Percentiles rank a stretch among this genome's conserved stretches.
Evolutionary conservation across 2,113 vertebrate species (phyloP).

Genomic region (Ptilorrhoa leucosticta): DNA sequence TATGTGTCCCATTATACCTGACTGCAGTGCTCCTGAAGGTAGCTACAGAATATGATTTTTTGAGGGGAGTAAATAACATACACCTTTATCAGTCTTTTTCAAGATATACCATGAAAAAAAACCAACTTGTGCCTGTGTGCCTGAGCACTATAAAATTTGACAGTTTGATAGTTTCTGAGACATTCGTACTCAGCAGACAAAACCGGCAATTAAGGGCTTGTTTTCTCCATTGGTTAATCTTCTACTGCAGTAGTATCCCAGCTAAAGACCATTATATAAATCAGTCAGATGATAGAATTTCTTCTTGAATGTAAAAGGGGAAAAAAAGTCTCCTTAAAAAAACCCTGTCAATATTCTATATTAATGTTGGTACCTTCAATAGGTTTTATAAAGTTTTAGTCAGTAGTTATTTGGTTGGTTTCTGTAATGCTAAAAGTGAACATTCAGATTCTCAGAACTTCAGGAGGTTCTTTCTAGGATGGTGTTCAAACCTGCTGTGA

Average conservation of each 20-base stretch:
- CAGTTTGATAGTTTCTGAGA: not conserved
- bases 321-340: not conserved
- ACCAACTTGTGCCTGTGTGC: not conserved
- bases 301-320: not conserved
- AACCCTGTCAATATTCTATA: not conserved
- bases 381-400: not conserved
- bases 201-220: not conserved
- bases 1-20: not conserved
- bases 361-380: not conserved
- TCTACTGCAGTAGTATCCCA: not conserved
- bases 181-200: not conserved
- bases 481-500: not conserved
- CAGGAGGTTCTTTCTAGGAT: not conserved
- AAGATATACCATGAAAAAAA: not conserved
- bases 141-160: not conserved
- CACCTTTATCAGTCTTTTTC: not conserved
- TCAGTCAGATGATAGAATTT: not conserved
- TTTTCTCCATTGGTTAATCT: not conserved
- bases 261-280: not conserved
- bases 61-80: accelerated
- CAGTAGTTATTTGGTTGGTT: not conserved
- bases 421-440: not conserved
- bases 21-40: not conserved
- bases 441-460: not conserved
- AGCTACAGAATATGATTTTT: accelerated